Evolutionary conservation across 2,113 vertebrate genomes (phyloP).

Genomic region (Charina bottae): DNA sequence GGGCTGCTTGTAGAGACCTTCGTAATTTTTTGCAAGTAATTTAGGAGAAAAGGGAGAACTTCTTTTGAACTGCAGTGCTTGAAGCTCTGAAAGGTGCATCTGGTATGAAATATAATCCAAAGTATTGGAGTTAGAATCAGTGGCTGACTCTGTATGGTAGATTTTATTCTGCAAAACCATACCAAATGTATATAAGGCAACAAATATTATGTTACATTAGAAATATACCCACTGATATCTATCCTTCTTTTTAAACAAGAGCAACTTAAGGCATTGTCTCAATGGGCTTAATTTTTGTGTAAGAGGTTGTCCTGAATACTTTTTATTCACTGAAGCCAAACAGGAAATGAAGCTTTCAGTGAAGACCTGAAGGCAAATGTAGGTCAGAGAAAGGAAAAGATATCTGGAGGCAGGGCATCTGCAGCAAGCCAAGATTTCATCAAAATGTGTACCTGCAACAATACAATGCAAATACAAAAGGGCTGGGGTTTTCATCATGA

Average conservation of each 20-base stretch:
- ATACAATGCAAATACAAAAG: background rate
- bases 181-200: background rate
- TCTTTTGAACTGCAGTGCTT: slow-evolving; percentile 44
- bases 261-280: background rate
- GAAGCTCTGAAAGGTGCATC: slow-evolving; percentile 54
- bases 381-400: background rate
- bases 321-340: background rate
- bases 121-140: background rate
- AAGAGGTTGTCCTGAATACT: background rate
- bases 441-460: background rate
- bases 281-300: background rate
- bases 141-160: background rate
- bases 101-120: slow-evolving; percentile 28
- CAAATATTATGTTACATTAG: background rate
- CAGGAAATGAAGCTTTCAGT: background rate
- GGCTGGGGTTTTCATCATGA: background rate
- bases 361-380: background rate
- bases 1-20: slow-evolving; percentile 53
- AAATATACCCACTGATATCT: background rate
- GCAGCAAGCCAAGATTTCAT: background rate
- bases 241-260: slow-evolving; percentile 10
- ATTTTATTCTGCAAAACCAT: background rate
- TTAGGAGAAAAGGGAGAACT: slow-evolving; percentile 30
- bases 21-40: background rate
- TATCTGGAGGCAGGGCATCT: background rate